Evolutionary conservation across 2,797 vertebrate genomes (phyloP), one percentile per base, ranked within the genome.

Genomic region (Coregonus suidteri): DNA sequence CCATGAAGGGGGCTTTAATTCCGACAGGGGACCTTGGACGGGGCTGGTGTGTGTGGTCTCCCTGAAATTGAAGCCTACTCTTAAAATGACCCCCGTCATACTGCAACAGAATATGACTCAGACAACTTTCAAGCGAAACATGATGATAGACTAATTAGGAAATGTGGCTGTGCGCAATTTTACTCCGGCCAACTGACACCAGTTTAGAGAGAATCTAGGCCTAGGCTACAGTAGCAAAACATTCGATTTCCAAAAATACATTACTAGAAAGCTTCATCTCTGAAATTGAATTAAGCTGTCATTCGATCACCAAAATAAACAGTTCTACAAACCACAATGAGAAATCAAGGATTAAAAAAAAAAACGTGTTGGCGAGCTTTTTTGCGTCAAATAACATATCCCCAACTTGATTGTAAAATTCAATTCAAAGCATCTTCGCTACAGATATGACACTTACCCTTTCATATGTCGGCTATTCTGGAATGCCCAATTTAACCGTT

Each of bases 401-500:
- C 31, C 1, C 1, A 35, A 37, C 15, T 68, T 68, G 2, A 34
- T 56, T n/a, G 34, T 20, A 62, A 62, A 41, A 62, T 13, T 25
- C 5, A 25, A 71, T 65, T 53, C 72, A 4, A 34, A 75, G 64
- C 34, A 72, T 78, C 70, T 76, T 18, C 62, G 6, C 20, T 64
- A 16, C 34, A 62, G 4, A 74, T 74, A 68, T 75, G 76, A 25
- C 81, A 91, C 92, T 92, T 84, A 93, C 92, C 92, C 87, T 85
- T 85, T 79, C 81, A 88, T 75, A 75, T 62, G 79, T 68, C 76
- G 79, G 85, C 82, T 80, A 75, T 72, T 85, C 82, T n/a, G 78
- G 81, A 82, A 81, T 81, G 90, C 90, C 87, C 90, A 89, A 88
- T 91, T 86, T 88, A 84, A 79, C 84, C 90, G 80, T 91, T 92